A percentile compares a stretch with the other conserved stretches of the same genome.
phyloP scores from a whole-genome alignment of 2,888 invertebrate species.

The Aleiodes alternator region DNA sequence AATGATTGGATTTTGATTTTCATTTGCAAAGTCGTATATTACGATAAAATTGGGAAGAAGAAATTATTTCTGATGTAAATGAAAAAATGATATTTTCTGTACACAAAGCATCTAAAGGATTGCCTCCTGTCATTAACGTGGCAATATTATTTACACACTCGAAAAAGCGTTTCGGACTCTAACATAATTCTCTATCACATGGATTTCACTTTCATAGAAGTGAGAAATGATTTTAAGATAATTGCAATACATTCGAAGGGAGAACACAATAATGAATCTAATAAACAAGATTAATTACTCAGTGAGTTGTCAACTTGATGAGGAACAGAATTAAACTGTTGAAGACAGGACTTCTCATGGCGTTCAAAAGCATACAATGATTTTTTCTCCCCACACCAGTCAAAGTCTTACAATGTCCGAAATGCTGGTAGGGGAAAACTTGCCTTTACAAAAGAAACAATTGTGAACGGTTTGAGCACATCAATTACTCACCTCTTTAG shows the following conservation, averaged over 20 bases:
- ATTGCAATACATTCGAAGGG: not conserved
- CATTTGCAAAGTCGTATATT: no score
- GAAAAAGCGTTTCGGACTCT: not conserved
- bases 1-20: no score
- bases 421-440: constrained; percentile 32
- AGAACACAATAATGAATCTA: not conserved
- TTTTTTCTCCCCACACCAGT: constrained; percentile 20
- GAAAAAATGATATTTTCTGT: no score
- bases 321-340: constrained; percentile 28
- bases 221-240: not conserved
- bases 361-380: constrained; percentile 23
- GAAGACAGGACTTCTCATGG: constrained; percentile 8
- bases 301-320: constrained; percentile 3
- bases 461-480: constrained; percentile 19
- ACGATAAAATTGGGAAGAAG: no score
- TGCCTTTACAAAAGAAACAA: constrained; percentile 39
- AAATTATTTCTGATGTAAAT: no score
- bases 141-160: not conserved
- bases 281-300: constrained; percentile 1
- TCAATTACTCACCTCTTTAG: constrained; percentile 40
- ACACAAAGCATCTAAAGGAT: no score
- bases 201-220: not conserved
- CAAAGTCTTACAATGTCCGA: not conserved
- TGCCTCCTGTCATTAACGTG: no score
- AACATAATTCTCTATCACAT: not conserved